phyloP scores from a whole-genome alignment of 1,140 invertebrate species.

The Drosophila setifemur region DNA sequence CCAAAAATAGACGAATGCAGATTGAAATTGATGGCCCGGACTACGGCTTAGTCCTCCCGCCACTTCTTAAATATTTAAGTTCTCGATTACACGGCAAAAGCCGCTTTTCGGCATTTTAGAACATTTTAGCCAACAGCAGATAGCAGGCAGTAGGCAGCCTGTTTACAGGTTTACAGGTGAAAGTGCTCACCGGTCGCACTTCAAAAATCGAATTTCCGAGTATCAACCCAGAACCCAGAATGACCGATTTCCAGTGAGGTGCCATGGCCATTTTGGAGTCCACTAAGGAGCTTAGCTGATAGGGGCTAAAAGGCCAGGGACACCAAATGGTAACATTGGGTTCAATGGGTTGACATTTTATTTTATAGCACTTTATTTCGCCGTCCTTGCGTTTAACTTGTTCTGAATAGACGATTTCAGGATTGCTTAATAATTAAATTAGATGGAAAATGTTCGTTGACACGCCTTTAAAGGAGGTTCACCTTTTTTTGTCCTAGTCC shows the following conservation, averaged over 20 bases:
- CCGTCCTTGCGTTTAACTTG: too few relatives aligned
- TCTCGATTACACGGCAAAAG: conserved; percentile 61
- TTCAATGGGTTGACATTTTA: background rate
- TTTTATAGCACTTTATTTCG: too few relatives aligned
- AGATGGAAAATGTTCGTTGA: too few relatives aligned
- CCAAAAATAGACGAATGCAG: conserved; percentile 64
- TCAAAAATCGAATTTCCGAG: conserved; percentile 13
- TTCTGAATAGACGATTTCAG: too few relatives aligned
- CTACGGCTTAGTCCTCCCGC: background rate
- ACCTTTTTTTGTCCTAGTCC: too few relatives aligned
- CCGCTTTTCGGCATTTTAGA: conserved; percentile 27
- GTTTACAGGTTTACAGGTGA: conserved; percentile 19
- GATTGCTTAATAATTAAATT: too few relatives aligned
- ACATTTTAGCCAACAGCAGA: background rate
- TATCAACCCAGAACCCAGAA: background rate
- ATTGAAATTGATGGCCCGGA: conserved; percentile 66
- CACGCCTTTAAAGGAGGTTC: too few relatives aligned
- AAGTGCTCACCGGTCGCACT: conserved; percentile 33
- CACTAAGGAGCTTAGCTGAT: conserved; percentile 23
- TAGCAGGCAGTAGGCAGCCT: background rate
- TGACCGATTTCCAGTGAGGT: background rate
- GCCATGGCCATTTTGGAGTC: background rate
- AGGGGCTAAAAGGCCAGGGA: conserved; percentile 5
- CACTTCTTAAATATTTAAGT: conserved; percentile 56
- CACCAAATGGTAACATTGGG: background rate